Conservation (phyloP, 2,113 vertebrate genomes). For the Pseudorectes ferrugineus region DNA sequence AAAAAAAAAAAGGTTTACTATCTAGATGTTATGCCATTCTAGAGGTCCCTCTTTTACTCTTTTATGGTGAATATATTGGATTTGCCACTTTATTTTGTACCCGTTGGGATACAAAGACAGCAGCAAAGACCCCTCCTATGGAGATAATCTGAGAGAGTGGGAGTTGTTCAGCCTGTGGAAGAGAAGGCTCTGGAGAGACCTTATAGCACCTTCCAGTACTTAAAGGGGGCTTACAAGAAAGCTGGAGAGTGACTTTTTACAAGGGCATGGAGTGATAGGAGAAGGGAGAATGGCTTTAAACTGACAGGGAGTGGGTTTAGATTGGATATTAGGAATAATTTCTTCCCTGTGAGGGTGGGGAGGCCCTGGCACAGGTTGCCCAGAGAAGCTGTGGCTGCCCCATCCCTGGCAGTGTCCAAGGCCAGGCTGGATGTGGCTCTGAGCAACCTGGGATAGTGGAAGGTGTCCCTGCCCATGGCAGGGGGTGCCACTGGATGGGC, state of each 20-base stretch:
- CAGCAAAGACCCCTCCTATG: not conserved
- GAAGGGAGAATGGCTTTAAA: not conserved
- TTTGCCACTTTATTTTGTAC: not conserved
- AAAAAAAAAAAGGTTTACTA: not conserved
- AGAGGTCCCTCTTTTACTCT: not conserved
- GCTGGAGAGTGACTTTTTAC: not conserved
- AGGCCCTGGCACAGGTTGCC: not conserved
- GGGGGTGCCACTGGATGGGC: not conserved
- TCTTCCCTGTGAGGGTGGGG: rapidly evolving
- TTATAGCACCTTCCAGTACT: not conserved
- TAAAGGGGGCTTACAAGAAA: not conserved
- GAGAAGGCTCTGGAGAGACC: not conserved
- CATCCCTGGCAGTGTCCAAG: not conserved
- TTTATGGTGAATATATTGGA: not conserved
- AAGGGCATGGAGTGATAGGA: not conserved
- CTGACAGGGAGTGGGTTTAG: not conserved
- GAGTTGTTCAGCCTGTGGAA: not conserved
- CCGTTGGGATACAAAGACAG: not conserved
- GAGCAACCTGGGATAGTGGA: not conserved
- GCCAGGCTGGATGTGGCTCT: rapidly evolving
- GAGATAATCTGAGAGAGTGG: not conserved
- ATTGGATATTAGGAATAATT: not conserved
- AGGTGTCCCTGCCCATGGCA: not conserved
- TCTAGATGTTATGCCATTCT: not conserved
- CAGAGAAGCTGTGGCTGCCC: not conserved